Conservation (phyloP, 2,113 vertebrate genomes). For the Megalops atlanticus region DNA sequence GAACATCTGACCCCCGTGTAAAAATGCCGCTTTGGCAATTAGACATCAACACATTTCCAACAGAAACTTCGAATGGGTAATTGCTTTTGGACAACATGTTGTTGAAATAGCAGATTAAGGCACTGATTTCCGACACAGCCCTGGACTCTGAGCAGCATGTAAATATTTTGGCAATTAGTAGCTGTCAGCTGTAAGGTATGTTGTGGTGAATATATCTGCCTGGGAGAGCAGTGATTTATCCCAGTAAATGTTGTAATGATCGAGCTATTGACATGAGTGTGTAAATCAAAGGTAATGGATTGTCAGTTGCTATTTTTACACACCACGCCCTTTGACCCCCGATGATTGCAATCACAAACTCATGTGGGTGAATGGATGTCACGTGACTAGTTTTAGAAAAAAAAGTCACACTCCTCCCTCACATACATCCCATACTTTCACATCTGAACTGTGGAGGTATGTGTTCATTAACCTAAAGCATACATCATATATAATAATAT, state of each 20-base stretch:
- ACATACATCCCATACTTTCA: too few species aligned
- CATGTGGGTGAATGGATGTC: slow-evolving; percentile 50
- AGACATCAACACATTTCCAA: neutral
- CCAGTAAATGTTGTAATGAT: slow-evolving; percentile 51
- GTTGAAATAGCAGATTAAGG: neutral
- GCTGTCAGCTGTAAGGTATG: slow-evolving; percentile 50
- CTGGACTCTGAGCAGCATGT: slow-evolving; percentile 34
- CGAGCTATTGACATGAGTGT: slow-evolving; percentile 65
- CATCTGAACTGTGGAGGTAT: too few species aligned
- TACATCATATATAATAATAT: too few species aligned
- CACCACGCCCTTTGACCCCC: slow-evolving; percentile 50
- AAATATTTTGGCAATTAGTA: slow-evolving; percentile 28
- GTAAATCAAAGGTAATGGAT: slow-evolving; percentile 70
- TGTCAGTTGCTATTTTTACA: slow-evolving; percentile 69
- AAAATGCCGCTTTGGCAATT: neutral
- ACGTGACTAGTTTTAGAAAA: slow-evolving; percentile 37
- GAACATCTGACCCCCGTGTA: neutral
- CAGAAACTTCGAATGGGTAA: neutral
- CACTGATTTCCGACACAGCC: slow-evolving; percentile 33
- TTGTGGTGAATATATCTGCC: slow-evolving; percentile 49
- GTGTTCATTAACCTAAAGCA: too few species aligned
- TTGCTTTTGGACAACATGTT: slow-evolving; percentile 1
- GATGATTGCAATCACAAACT: slow-evolving; percentile 45
- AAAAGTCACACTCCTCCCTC: too few species aligned
- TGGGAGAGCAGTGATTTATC: slow-evolving; percentile 49